phyloP scores from a whole-genome alignment of 2,888 invertebrate species.

The Oegoconia quadripuncta region DNA sequence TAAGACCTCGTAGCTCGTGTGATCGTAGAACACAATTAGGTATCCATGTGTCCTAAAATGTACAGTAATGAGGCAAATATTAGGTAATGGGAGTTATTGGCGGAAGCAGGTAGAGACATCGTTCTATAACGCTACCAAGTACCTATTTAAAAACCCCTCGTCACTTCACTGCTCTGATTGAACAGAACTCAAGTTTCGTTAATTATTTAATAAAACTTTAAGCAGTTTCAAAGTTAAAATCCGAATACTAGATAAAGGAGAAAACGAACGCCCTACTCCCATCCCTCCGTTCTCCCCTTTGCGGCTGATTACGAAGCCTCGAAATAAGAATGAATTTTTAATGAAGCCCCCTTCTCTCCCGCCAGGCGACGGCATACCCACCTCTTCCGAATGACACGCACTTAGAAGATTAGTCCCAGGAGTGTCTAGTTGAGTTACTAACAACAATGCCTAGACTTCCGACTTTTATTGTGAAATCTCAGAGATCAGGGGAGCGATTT shows the following conservation, averaged over 20 bases:
- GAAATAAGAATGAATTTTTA: slow-evolving; percentile 79
- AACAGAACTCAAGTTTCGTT: too few relatives aligned
- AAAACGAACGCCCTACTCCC: slow-evolving; percentile 40
- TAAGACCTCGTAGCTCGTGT: too few relatives aligned
- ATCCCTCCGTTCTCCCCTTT: slow-evolving; percentile 36
- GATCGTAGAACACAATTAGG: too few relatives aligned
- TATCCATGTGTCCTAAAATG: too few relatives aligned
- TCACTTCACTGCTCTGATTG: too few relatives aligned
- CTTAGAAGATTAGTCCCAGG: slow-evolving; percentile 77
- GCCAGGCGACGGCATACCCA: slow-evolving; percentile 30
- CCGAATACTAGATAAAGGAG: slow-evolving; percentile 51
- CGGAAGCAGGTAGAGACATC: too few relatives aligned
- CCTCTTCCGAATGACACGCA: slow-evolving; percentile 59
- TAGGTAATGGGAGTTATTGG: too few relatives aligned
- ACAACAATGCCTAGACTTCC: slow-evolving; percentile 25
- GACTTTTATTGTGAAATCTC: slow-evolving; percentile 10
- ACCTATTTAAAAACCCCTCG: too few relatives aligned
- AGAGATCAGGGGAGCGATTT: background rate
- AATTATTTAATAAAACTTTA: too few relatives aligned
- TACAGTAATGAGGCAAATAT: background rate
- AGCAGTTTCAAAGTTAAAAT: slow-evolving; percentile 34
- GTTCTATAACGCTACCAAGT: too few relatives aligned
- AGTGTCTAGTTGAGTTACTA: slow-evolving; percentile 60
- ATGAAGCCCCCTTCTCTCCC: slow-evolving; percentile 52
- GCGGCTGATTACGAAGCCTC: slow-evolving; percentile 69